phyloP scores from a whole-genome alignment of 2,888 invertebrate genomes.

The Ornithoptera priamus region DNA sequence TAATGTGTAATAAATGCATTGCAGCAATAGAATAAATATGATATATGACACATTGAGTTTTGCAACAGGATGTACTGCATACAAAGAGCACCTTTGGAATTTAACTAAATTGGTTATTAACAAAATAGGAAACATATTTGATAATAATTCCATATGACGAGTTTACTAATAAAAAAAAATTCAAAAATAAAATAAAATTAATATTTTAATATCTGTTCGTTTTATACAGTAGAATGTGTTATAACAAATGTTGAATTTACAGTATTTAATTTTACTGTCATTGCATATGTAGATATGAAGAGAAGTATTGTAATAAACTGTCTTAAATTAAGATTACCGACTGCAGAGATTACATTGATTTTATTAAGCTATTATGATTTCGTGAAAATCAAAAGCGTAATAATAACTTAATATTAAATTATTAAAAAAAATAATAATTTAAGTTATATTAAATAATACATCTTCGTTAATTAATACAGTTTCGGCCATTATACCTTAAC shows the following conservation, averaged over 20 bases:
- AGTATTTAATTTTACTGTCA: neutral
- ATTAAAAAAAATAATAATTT: neutral
- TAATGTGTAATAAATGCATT: conserved; percentile 70
- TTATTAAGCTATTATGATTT: neutral
- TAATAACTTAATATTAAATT: neutral
- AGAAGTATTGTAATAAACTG: neutral
- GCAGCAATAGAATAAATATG: conserved; percentile 65
- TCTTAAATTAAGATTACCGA: conserved; percentile 8
- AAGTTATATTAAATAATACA: neutral
- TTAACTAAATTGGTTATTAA: too few species aligned
- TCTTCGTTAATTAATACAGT: neutral
- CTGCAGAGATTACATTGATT: conserved; percentile 22
- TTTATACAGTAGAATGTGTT: conserved; percentile 16
- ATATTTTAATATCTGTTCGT: neutral
- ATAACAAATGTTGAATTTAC: neutral
- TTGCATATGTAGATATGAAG: neutral
- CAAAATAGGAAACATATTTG: neutral
- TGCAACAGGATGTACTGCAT: conserved; percentile 50
- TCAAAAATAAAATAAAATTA: too few species aligned
- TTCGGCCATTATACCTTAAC: neutral
- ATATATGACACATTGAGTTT: neutral
- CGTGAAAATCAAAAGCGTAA: neutral
- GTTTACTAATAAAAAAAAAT: too few species aligned
- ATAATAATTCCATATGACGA: too few species aligned
- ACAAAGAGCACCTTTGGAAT: conserved; percentile 53